Evolutionary conservation across 2,888 invertebrate genomes (phyloP).

Genomic region (Apamea anceps): DNA sequence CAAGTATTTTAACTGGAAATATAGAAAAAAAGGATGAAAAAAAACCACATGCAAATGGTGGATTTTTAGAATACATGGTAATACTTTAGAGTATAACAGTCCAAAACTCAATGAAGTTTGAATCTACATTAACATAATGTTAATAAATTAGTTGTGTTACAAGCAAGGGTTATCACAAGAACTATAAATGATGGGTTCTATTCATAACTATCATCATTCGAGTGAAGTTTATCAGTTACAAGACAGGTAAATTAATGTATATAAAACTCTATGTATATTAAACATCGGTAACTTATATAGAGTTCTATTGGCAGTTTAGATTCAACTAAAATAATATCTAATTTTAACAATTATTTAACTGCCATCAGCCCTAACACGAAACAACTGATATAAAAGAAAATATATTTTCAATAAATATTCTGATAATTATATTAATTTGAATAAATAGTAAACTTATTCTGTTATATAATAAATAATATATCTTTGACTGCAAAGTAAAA

Average conservation of each 20-base stretch:
- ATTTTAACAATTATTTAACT: constrained; percentile 79
- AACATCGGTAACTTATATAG: constrained; percentile 87
- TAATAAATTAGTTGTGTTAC: constrained; percentile 89
- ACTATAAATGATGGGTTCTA: constrained; percentile 78
- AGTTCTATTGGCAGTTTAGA: constrained; percentile 85
- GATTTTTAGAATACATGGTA: constrained; percentile 66
- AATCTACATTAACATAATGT: constrained; percentile 78
- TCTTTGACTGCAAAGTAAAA: constrained; percentile 81
- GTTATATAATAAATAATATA: constrained; percentile 82
- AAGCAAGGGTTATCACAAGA: constrained; percentile 90
- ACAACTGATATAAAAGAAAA: constrained; percentile 78
- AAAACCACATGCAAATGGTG: constrained; percentile 79
- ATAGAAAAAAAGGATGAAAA: constrained; percentile 66
- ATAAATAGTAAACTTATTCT: constrained; percentile 82
- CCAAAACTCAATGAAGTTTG: constrained; percentile 67
- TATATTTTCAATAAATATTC: constrained; percentile 82
- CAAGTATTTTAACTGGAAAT: constrained; percentile 76
- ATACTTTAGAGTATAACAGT: constrained; percentile 62
- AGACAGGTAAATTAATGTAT: constrained; percentile 75
- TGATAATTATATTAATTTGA: constrained; percentile 80
- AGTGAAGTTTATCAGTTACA: constrained; percentile 71
- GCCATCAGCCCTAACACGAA: constrained; percentile 82
- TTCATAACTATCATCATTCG: constrained; percentile 69
- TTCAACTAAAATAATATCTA: constrained; percentile 78
- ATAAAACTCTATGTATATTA: constrained; percentile 82